Conservation (phyloP, 2,888 invertebrate genomes). For the Pristionchus arcanus region DNA sequence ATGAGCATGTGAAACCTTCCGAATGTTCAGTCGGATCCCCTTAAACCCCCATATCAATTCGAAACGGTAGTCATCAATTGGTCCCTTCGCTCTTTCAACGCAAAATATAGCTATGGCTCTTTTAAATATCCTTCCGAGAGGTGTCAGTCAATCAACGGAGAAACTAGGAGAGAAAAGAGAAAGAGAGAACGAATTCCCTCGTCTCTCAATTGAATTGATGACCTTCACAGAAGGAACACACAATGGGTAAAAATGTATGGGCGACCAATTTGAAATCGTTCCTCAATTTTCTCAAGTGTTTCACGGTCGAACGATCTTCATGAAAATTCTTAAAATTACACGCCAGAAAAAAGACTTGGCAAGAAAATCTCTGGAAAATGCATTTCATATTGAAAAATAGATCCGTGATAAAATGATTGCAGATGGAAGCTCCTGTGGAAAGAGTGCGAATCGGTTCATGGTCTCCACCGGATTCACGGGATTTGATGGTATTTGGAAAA, state of each 20-base stretch:
- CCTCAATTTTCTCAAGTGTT: background rate
- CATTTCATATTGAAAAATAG: background rate
- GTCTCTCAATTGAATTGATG: background rate
- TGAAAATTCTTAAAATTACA: background rate
- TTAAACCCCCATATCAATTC: background rate
- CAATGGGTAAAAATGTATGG: background rate
- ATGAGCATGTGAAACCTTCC: background rate
- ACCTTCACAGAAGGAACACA: background rate
- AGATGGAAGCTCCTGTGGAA: background rate
- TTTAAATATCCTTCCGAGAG: background rate
- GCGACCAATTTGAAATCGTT: background rate
- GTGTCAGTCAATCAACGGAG: background rate
- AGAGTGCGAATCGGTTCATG: background rate
- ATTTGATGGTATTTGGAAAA: slow-evolving; percentile 69
- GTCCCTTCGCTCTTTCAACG: background rate
- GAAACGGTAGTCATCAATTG: background rate
- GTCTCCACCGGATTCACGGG: slow-evolving; percentile 61
- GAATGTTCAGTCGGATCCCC: background rate
- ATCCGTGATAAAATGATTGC: background rate
- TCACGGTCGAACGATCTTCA: background rate
- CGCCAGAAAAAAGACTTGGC: too few species aligned
- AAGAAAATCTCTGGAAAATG: too few species aligned
- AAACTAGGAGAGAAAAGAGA: background rate
- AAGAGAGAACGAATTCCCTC: background rate
- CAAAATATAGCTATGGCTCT: background rate